Evolutionary conservation across 2,888 invertebrate genomes (phyloP), one percentile per base, ranked within the genome.

Genomic region (Hydrotaea cyrtoneurina): DNA sequence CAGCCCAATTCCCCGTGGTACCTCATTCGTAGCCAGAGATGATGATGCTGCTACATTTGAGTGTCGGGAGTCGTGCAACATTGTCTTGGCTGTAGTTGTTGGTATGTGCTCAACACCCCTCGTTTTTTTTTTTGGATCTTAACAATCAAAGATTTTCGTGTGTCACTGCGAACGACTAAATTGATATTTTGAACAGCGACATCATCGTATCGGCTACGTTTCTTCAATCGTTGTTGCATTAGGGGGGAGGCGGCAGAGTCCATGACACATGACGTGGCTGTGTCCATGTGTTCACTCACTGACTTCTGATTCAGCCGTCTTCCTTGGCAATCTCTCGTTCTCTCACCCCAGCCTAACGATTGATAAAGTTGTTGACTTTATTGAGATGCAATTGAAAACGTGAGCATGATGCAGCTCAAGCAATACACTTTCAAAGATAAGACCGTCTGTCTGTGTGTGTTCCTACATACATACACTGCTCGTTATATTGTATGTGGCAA

Each of bases 361-460:
- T 64, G 4, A 10, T 36, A 11, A 78, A 74, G 72, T 72, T 77
- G 77, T 80, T 83, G 66, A 76, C 46, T 83, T 73, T 76, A 76
- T 76, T 79, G 72, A 55, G 64, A 76, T 79, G 64, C 75, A 76
- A 69, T 69, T 69, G 69, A 69, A 69, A 69, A 69, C 69, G 69
- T 69, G 69, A 79, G 72, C 23, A 76, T 72, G 64, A 83, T 72
- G 57, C 53, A 15, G 73, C 50, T n/a, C n/a, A 73, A 36, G 7
- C 19, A 23, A 19, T n/a, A 50, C n/a, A n/a, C 50, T 50, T n/a
- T 15, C 50, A 50, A 50, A 50, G n/a, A 50, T 2, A 50, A 50
- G n/a, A 50, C 50, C 50, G 2, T 43, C 43, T 43, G 43, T 43
- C 43, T 10, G 11, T n/a, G n/a, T n/a, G 43, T 7, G 15, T 43